Evolutionary conservation across 1,140 invertebrate species (phyloP), one percentile per base, ranked within the genome.

Genomic region (Polyergus mexicanus): DNA sequence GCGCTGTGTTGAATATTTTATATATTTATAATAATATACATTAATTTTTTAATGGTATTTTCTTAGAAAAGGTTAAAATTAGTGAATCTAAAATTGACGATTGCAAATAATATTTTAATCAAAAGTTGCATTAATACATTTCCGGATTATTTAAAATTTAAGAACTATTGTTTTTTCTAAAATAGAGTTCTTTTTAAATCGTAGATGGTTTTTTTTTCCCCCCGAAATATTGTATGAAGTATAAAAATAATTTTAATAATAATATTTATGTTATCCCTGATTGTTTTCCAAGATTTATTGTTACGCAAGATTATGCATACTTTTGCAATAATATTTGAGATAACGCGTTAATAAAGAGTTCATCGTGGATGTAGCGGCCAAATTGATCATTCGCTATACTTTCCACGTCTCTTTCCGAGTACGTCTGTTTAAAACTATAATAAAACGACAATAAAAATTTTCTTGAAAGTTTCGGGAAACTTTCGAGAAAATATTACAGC

Each of bases 281-380:
- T 41, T 41, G 38, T 28, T 28, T 28, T 28, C 25, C 25, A 28
- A 28, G 25, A 28, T 28, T 28, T 28, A 28, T 28, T 28, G 25
- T 28, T 28, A 28, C 1, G 25, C 25, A 28, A 28, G 25, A 1
- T 28, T 28, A 28, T 38, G 38, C 22, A 3, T 58, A 71, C 6
- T 71, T 35, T 10, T 51, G 35, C n/a, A 71, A 69, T 80, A 69
- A 58, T 58, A 71, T 71, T 1, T 25, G 35, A 69, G 65, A 41
- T 80, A 69, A 80, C 25, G 35, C 8, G 32, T 41, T 80, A 58
- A 56, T 38, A 69, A 41, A 69, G 47, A 56, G 35, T 60, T 22
- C 19, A 41, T 22, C 25, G 35, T 41, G 25, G 25, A 65, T 13
- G 28, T 16, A 51, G 19, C 35, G 62, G 60, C 11, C 62, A 22